Conservation (phyloP, 2,888 invertebrate species). For the Thumatha senex region DNA sequence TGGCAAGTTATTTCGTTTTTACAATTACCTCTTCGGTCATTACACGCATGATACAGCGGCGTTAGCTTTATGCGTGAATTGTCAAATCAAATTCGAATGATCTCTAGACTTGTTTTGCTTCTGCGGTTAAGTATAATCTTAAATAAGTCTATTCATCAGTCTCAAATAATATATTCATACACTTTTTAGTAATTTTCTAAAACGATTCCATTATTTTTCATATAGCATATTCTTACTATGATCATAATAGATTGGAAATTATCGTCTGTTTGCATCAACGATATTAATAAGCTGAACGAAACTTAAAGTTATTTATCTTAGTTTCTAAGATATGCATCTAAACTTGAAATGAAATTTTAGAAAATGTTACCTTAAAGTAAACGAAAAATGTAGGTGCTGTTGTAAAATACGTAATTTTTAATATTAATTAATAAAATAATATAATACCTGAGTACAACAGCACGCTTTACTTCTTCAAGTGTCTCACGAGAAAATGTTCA, state of each 20-base stretch:
- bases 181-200: no score
- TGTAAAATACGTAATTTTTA: neutral
- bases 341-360: no score
- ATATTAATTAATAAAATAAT: neutral
- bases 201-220: neutral
- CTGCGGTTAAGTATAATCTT: constrained; percentile 11
- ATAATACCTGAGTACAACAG: constrained; percentile 49
- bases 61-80: constrained; percentile 21
- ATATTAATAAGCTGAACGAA: neutral
- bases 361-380: neutral
- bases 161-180: no score
- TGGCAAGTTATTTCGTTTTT: constrained; percentile 54
- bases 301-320: neutral
- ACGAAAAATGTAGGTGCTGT: neutral
- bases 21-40: constrained; percentile 33
- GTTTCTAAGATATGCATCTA: no score
- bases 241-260: no score
- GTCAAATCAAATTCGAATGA: constrained; percentile 15
- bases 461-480: constrained; percentile 55
- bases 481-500: constrained; percentile 65
- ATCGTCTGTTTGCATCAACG: constrained; percentile 1
- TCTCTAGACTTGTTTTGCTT: constrained; percentile 16
- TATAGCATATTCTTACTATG: no score
- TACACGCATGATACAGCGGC: constrained; percentile 18
- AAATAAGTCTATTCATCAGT: no score